Evolutionary conservation across 2,797 vertebrate species (phyloP), one percentile per base, ranked within the genome.

Genomic region (Aplochiton taeniatus): DNA sequence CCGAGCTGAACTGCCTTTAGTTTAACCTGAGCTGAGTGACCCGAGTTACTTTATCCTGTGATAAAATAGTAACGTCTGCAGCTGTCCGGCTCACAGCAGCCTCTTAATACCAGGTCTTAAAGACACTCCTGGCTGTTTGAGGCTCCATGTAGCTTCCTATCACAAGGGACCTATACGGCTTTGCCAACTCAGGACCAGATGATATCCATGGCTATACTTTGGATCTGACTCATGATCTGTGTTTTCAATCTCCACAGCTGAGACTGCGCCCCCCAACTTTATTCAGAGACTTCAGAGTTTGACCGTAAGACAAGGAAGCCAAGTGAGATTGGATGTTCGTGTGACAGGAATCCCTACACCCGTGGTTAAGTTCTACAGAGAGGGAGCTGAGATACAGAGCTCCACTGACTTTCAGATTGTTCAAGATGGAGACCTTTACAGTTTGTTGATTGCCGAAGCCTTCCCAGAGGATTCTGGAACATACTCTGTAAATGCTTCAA

Each of bases 341-440:
- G 95, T 99, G 70, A 94, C 95, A 70, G 98, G 98, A 87, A 99
- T 98, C 95, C 98, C 98, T 87, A 92, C 95, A 90, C 97, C 98
- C 90, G 92, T 93, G 88, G 95, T 99, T 79, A 98, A 97, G 93
- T 99, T 99, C 90, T 96, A 94, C 87, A 92, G 96, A 87, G 98
- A 99, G 44, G 96, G 98, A 92, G 96, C 95, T 9, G 98, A 99
- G 95, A 99, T 99, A 81, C 96, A 96, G 90, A 98, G 96, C 93
- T 99, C 98, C 52, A 87, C 92, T 49, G 97, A 99, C 95, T 99
- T 99, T 81, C 93, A 94, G 94, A 97, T 99, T 91, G 89, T 94
- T 75, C 95, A 96, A 85, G 96, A 99, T 69, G 96, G 93, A 87
- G 96, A 99, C 83, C 92, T 94, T 89, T 96, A 98, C 91, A 96